Evolutionary conservation across 2,888 invertebrate genomes (phyloP), one percentile per base, ranked within the genome.

Genomic region (Cerastoderma edule): DNA sequence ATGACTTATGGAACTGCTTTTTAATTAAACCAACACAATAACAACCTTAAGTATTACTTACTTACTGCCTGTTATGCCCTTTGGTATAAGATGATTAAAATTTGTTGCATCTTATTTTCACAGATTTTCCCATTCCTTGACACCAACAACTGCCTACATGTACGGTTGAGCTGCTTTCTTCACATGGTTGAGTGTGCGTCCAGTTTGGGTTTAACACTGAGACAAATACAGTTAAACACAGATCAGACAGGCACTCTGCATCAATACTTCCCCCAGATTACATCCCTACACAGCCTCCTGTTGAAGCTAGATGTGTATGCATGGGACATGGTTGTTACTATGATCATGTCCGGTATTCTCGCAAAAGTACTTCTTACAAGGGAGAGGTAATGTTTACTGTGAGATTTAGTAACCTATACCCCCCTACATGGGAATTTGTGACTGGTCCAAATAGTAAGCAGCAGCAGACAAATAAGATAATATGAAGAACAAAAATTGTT

Each of bases 361-460:
- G 83, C 85, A 0, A 85, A 85, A 68, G 65, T 85, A 6, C 22
- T 75, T 35, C 54, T 83, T 1, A 83, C 81, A 46, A 78, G 73
- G 69, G 63, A 81, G 39, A 81, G 83, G 85, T 85, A 67, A 53
- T 3, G 13, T 13, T 13, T 13, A 16, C 44, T 13, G n/a, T n/a
- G n/a, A n/a, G n/a, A n/a, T n/a, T n/a, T n/a, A n/a, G n/a, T n/a
- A n/a, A n/a, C n/a, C n/a, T n/a, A n/a, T n/a, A n/a, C n/a, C n/a
- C n/a, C n/a, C n/a, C n/a, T n/a, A n/a, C n/a, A n/a, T n/a, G n/a
- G n/a, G n/a, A n/a, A n/a, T n/a, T n/a, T n/a, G n/a, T n/a, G n/a
- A n/a, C n/a, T n/a, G n/a, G n/a, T n/a, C n/a, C n/a, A n/a, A n/a
- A n/a, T n/a, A n/a, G n/a, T n/a, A n/a, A n/a, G n/a, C n/a, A n/a